phyloP scores from a whole-genome alignment of 37 sponge, comb jelly and placozoan species.

The Axinella damicornis region DNA sequence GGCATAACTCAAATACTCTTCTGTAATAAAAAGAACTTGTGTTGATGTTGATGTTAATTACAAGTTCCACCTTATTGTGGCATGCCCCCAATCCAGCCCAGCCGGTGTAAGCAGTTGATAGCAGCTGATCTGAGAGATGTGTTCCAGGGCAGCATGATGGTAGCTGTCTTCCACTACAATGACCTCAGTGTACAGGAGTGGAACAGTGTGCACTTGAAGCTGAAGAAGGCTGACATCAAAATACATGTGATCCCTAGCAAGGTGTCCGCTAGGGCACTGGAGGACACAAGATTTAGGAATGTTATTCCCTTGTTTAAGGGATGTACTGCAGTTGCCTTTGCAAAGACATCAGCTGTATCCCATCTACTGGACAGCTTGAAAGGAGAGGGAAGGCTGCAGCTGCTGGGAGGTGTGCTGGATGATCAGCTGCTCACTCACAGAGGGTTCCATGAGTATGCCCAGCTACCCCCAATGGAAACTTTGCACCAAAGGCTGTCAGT shows the following conservation, averaged over 20 bases:
- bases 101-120: conserved; percentile 28
- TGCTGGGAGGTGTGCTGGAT: conserved; percentile 68
- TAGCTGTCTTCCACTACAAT: conserved; percentile 61
- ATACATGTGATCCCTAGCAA: conserved; percentile 57
- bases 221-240: conserved; percentile 20
- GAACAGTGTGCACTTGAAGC: conserved; percentile 41
- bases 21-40: no score
- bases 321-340: conserved; percentile 48
- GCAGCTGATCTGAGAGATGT: conserved; percentile 24
- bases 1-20: no score
- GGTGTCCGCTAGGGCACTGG: conserved; percentile 39
- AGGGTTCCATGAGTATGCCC: conserved; percentile 40
- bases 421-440: conserved; percentile 43
- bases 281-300: conserved; percentile 34
- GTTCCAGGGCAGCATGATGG: conserved; percentile 23
- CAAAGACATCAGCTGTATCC: neutral
- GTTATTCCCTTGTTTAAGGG: conserved; percentile 46
- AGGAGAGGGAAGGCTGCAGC: conserved; percentile 36
- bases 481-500: conserved; percentile 29
- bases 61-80: neutral
- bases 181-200: conserved; percentile 58
- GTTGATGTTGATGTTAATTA: no score
- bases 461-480: conserved; percentile 18
- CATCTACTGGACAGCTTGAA: conserved; percentile 18
- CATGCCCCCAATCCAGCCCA: no score